Base-by-base conservation (phyloP, 2,113 vertebrate species). In the Actinemys pallida region DNA sequence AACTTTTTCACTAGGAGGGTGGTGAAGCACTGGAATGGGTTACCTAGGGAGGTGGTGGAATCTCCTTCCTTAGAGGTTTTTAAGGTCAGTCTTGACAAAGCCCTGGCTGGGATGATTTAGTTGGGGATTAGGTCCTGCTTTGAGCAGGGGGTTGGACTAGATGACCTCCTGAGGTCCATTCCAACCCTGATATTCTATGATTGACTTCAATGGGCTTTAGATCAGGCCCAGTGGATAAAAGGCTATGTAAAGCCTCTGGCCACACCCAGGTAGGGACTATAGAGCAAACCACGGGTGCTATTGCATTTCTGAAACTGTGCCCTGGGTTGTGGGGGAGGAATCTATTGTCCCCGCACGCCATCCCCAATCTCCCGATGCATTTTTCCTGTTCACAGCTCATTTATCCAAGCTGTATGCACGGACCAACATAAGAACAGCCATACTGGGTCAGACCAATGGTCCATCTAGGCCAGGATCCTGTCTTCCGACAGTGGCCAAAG, bases 121-220 rank as follows among this genome's bases (percentile, higher is more conserved):
- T 16, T 50, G 50, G 50, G 50, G 50, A 50, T 50, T 50, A 50
- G 50, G 50, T 50, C 50, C 50, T 50, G 50, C 50, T 50, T 50
- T 50, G 50, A 16, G 50, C 5, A 50, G 50, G 50, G 50, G 50
- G 50, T 50, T 50, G 50, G 14, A 16, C 50, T 50, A 16, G 50
- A 50, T 50, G 49, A 14, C 13, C 50, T 50, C 50, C 50, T 50
- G 50, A 50, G 50, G 50, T 50, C 13, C 13, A 13, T 50, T 50
- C 50, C 50, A 50, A 50, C 50, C 14, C 50, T 50, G 13, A 50
- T 16, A 50, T 50, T 50, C 50, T 50, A 50, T 50, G 14, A 50
- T 50, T 92, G 92, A 92, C 85, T 90, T 53, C 83, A 72, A 81
- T 39, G 87, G 54, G 52, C 87, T 96, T 29, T 84, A 85, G 50